phyloP scores from a whole-genome alignment of 1,140 invertebrate genomes.

The Aphaenogaster ashmeadi region DNA sequence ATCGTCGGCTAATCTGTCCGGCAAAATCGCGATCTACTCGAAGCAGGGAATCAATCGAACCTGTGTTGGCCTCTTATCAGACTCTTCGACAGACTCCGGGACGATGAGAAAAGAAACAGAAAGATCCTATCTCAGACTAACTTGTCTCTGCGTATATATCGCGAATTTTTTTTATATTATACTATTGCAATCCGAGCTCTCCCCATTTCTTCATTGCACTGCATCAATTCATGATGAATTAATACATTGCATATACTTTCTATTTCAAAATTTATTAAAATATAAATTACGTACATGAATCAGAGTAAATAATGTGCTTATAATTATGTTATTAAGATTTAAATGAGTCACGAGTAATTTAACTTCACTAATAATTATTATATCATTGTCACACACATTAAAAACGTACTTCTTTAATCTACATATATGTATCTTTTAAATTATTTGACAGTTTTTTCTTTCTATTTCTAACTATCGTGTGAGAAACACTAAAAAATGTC shows the following conservation, averaged over 20 bases:
- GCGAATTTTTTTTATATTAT: background rate
- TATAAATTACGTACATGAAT: background rate
- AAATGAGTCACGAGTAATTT: background rate
- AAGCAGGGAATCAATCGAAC: slow-evolving; percentile 79
- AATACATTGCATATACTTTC: background rate
- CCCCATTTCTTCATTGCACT: background rate
- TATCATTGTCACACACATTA: background rate
- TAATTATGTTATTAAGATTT: background rate
- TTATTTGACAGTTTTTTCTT: background rate
- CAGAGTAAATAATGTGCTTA: background rate
- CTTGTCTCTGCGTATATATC: background rate
- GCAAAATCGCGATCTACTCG: slow-evolving; percentile 62
- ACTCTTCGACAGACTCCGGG: background rate
- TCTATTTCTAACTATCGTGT: background rate
- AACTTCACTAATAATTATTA: background rate
- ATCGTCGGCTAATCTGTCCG: slow-evolving; percentile 69
- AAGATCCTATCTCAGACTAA: background rate
- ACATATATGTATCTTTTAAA: background rate
- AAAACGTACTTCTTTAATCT: background rate
- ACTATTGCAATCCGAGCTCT: background rate
- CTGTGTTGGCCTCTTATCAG: slow-evolving; percentile 68
- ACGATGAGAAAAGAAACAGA: background rate
- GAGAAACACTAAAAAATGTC: background rate
- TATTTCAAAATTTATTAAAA: slow-evolving; percentile 6
- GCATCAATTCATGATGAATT: background rate